These are phyloP conservation scores for Meiosimyza platycephala DNA, from an alignment of 2,888 invertebrate species.

Conservation along the genomic window DNA sequence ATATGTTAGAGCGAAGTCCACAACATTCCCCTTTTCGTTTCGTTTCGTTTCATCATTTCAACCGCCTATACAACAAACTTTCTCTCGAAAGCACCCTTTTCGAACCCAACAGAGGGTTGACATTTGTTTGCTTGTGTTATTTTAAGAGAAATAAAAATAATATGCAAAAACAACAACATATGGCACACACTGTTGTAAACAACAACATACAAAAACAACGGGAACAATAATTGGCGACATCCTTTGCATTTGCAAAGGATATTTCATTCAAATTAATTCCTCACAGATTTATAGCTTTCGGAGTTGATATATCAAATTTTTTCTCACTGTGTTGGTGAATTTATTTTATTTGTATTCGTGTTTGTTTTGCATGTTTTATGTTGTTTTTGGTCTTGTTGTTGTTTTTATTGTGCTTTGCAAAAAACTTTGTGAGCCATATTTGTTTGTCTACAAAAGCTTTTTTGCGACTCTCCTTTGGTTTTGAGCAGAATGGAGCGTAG, in stretches of 20 bases:
- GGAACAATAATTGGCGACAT: background rate
- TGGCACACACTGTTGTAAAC: background rate
- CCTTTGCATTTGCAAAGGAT: conserved; percentile 22
- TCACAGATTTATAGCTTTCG: background rate
- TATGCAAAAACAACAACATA: conserved; percentile 19
- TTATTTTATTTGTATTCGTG: background rate
- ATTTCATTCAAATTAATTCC: conserved; percentile 1
- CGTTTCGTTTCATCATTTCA: no score
- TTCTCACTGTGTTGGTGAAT: background rate
- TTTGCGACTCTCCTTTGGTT: no score
- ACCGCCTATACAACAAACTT: no score
- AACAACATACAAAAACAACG: background rate
- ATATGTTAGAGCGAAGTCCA: background rate
- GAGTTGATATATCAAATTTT: background rate
- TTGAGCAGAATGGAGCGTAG: no score
- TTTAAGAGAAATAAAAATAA: background rate
- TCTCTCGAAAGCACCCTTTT: no score
- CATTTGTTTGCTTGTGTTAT: no score
- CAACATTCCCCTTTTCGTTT: no score
- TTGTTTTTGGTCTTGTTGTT: background rate
- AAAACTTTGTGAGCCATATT: background rate
- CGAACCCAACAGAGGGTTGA: no score
- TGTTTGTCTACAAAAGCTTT: no score
- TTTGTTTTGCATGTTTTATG: background rate
- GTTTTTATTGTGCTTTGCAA: background rate